Evolutionary conservation across 2,888 invertebrate species (phyloP).

Genomic region (Aelia acuminata): DNA sequence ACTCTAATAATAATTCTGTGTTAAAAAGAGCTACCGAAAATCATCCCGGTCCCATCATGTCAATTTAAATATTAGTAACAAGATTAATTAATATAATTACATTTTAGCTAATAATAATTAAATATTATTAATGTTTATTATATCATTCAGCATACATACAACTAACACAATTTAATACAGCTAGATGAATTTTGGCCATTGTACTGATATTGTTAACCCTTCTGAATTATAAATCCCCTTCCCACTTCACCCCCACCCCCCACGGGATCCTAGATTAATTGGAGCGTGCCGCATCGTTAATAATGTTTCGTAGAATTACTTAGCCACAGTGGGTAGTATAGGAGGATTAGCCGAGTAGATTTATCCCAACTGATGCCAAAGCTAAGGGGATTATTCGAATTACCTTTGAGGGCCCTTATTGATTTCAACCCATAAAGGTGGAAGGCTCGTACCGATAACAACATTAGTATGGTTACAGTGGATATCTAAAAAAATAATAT

Average conservation of each 20-base stretch:
- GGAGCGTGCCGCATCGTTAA: constrained; percentile 26
- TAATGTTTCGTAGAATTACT: constrained; percentile 45
- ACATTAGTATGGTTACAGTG: constrained; percentile 8
- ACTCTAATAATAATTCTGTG: too few species aligned
- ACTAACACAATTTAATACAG: background rate
- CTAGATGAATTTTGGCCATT: background rate
- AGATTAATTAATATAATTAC: too few species aligned
- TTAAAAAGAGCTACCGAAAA: too few species aligned
- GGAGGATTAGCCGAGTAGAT: constrained; percentile 29
- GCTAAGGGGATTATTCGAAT: constrained; percentile 33
- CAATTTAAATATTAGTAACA: too few species aligned
- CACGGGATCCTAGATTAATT: background rate
- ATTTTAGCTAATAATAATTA: too few species aligned
- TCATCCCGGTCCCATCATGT: too few species aligned
- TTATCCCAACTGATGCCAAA: background rate
- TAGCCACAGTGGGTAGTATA: constrained; percentile 19
- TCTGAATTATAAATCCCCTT: background rate
- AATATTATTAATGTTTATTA: too few species aligned
- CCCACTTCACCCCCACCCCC: too few species aligned
- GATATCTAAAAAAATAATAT: background rate
- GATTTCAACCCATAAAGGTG: constrained; percentile 27
- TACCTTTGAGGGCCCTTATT: constrained; percentile 41
- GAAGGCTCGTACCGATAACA: background rate
- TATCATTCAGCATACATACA: background rate
- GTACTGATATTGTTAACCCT: background rate